Conservation (phyloP, 2,888 invertebrate species). For the Agrenia bidenticulata region DNA sequence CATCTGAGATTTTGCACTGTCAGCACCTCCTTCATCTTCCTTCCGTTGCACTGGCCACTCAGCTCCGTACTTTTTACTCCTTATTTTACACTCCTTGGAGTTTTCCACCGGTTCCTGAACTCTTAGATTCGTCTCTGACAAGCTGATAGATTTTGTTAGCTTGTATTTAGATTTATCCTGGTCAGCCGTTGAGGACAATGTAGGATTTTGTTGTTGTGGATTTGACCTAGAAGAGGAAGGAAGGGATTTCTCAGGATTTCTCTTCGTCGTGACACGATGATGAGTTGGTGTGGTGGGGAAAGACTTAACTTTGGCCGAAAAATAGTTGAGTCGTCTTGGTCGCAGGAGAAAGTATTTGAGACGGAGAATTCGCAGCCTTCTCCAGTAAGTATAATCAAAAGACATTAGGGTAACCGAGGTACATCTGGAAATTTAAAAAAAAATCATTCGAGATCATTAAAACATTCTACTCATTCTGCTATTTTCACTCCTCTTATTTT, state of each 20-base stretch:
- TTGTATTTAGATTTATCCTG: slow-evolving; percentile 15
- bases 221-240: not conserved
- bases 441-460: too few relatives aligned
- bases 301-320: slow-evolving; percentile 46
- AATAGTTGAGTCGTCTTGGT: slow-evolving; percentile 38
- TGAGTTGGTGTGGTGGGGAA: slow-evolving; percentile 50
- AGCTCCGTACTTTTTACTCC: slow-evolving; percentile 17
- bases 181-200: not conserved
- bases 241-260: not conserved
- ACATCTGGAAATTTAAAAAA: too few relatives aligned
- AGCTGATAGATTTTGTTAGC: slow-evolving; percentile 41
- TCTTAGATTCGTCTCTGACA: slow-evolving; percentile 43
- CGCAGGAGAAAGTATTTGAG: slow-evolving; percentile 50
- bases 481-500: too few relatives aligned
- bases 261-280: slow-evolving; percentile 19
- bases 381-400: slow-evolving; percentile 52
- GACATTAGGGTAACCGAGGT: slow-evolving; percentile 53
- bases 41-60: slow-evolving; percentile 7
- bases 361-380: slow-evolving; percentile 44
- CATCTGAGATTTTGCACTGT: slow-evolving; percentile 17
- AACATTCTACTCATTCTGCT: too few relatives aligned
- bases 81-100: slow-evolving; percentile 29
- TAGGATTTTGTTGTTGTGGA: not conserved
- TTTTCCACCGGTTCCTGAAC: slow-evolving; percentile 32
- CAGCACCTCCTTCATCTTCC: slow-evolving; percentile 32